Conservation (phyloP, 1,140 invertebrate species). For the Venturia canescens region DNA sequence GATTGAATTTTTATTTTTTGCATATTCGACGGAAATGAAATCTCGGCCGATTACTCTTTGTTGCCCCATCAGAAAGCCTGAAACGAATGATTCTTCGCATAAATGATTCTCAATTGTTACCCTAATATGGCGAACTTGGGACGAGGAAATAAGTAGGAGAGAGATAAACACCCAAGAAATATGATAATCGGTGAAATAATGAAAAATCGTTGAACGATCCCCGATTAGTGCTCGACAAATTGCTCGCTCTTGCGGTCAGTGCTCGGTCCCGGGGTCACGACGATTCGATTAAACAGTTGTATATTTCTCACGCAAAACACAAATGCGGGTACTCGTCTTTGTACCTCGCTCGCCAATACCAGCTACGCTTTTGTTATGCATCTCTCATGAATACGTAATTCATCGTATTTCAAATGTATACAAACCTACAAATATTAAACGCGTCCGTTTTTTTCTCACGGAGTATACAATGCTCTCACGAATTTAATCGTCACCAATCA, state of each 20-base stretch:
- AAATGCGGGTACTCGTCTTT: background rate
- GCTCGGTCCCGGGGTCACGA: slow-evolving; percentile 20
- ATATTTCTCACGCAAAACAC: background rate
- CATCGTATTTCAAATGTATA: background rate
- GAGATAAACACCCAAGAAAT: background rate
- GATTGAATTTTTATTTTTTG: too few relatives aligned
- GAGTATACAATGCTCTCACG: too few relatives aligned
- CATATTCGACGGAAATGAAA: too few relatives aligned
- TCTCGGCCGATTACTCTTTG: too few relatives aligned
- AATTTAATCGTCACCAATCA: too few relatives aligned
- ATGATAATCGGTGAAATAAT: slow-evolving; percentile 11
- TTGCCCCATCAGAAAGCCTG: too few relatives aligned
- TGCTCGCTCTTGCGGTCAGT: slow-evolving; percentile 15
- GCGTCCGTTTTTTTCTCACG: background rate
- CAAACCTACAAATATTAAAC: background rate
- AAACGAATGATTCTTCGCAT: too few relatives aligned
- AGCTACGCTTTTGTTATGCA: background rate
- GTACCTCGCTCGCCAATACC: too few relatives aligned
- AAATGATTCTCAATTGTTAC: too few relatives aligned
- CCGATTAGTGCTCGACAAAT: slow-evolving; percentile 19
- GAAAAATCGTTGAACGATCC: background rate
- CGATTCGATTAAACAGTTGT: slow-evolving; percentile 31
- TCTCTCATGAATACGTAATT: background rate
- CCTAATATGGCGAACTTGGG: too few relatives aligned
- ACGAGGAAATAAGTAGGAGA: too few relatives aligned